Conservation (phyloP, 2,113 vertebrate species). For the Nicator chloris region DNA sequence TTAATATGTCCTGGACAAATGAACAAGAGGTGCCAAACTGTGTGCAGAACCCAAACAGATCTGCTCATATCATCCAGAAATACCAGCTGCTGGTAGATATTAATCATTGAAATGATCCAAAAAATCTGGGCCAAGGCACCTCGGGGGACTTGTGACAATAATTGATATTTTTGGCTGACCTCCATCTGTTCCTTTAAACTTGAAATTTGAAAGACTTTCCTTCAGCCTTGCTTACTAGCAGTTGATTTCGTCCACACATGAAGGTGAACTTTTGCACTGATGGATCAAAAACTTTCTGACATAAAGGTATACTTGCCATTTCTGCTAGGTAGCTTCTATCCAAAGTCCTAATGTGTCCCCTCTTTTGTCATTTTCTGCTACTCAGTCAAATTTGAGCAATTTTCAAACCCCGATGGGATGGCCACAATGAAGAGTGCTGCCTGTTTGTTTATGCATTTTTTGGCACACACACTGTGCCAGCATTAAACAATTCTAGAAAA, state of each 20-base stretch:
- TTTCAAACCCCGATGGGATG: not conserved
- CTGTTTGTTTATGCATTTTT: not conserved
- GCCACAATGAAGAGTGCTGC: not conserved
- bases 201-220: not conserved
- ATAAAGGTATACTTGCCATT: not conserved
- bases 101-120: not conserved
- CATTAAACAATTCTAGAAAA: conserved; percentile 21
- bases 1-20: not conserved
- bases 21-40: not conserved
- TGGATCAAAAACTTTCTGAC: not conserved
- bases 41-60: not conserved
- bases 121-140: not conserved
- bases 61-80: not conserved
- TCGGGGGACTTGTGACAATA: not conserved
- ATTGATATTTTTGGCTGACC: not conserved
- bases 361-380: not conserved
- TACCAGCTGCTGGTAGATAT: not conserved
- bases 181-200: not conserved
- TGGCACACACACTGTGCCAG: not conserved
- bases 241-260: rapidly evolving
- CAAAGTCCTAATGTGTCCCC: not conserved
- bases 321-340: not conserved
- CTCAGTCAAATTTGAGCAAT: not conserved
- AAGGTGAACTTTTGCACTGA: rapidly evolving
- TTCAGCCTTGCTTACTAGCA: not conserved